These are phyloP conservation scores for Apomyelois bistriatella DNA, from an alignment of 2,888 invertebrate species.

Conservation along the genomic window DNA sequence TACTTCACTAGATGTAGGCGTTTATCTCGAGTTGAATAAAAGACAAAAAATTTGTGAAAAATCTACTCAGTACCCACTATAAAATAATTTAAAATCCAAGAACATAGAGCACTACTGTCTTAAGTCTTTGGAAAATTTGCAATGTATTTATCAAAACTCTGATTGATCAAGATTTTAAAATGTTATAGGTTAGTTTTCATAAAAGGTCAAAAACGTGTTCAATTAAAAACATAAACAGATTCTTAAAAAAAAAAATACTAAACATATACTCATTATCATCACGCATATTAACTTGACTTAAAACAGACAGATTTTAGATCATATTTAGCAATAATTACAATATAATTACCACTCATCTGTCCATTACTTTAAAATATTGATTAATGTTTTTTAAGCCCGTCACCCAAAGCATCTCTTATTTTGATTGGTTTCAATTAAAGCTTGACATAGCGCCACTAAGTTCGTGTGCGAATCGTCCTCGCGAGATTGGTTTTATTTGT, in stretches of 20 bases:
- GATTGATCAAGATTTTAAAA: too few relatives aligned
- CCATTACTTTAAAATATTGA: constrained; percentile 2
- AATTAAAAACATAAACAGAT: background rate
- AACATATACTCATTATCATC: background rate
- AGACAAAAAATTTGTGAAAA: too few relatives aligned
- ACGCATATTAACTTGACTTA: background rate
- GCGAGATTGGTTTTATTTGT: constrained; percentile 12
- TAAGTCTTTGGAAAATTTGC: too few relatives aligned
- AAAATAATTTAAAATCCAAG: too few relatives aligned
- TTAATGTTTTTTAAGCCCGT: constrained; percentile 5
- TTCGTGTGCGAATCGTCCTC: constrained; percentile 9
- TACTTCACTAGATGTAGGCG: too few relatives aligned
- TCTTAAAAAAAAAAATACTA: background rate
- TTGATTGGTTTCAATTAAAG: constrained; percentile 10
- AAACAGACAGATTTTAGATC: constrained; percentile 1
- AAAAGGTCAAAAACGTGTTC: background rate
- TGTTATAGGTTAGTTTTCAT: too few relatives aligned
- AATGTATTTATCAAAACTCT: too few relatives aligned
- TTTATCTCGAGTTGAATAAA: too few relatives aligned
- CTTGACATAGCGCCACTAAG: constrained; percentile 4
- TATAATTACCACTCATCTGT: constrained; percentile 9
- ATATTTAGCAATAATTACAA: constrained; percentile 3
- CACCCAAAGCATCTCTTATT: background rate
- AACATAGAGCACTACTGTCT: too few relatives aligned
- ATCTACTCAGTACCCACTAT: too few relatives aligned